Base-by-base conservation (phyloP, 2,113 vertebrate species). In the Phoenicopterus ruber region DNA sequence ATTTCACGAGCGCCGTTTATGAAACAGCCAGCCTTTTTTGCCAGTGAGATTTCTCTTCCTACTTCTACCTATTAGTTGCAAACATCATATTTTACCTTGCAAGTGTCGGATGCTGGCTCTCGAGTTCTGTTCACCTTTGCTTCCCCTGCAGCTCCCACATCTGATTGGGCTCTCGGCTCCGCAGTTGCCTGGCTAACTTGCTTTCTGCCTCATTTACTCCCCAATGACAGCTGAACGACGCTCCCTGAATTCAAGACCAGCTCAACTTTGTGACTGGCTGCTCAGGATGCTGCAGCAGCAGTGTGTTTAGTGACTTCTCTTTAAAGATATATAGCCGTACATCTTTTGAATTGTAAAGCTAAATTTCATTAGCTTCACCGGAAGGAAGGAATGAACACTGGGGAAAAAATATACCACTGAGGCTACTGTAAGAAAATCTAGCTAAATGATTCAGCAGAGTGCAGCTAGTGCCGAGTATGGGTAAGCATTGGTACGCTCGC, bases 201-300 rank as follows among this genome's bases (percentile, higher is more conserved):
- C 84, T 88, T 97, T 96, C 93, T 96, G 95, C 94, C 89, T 95
- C 93, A 90, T 96, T 97, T 83, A 22, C 90, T 93, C 76, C 80
- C 91, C 90, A 76, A 61, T 91, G 80, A 13, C 77, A 9, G 22
- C 89, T 66, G 55, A 67, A 61, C 40, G 5, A 36, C 1, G 3
- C 49, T 74, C 78, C 76, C 55, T 57, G 91, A 94, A 86, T 81
- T 78, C 63, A 32, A 74, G 86, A 73, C 63, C 89, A 67, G 70
- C 91, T 80, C 86, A 57, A 22, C 77, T 88, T 63, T 36, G 72
- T 85, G 88, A 16, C 67, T 82, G 91, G 29, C 92, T 90, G 70
- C 78, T 86, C 38, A 40, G 58, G 61, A 69, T 83, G 91, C 87
- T 57, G 42, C n/a, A 65, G 82, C 61, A 71, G 82, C 58, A 31